These are phyloP conservation scores for Apamea monoglypha DNA, from an alignment of 2,888 invertebrate genomes.

Conservation along the genomic window DNA sequence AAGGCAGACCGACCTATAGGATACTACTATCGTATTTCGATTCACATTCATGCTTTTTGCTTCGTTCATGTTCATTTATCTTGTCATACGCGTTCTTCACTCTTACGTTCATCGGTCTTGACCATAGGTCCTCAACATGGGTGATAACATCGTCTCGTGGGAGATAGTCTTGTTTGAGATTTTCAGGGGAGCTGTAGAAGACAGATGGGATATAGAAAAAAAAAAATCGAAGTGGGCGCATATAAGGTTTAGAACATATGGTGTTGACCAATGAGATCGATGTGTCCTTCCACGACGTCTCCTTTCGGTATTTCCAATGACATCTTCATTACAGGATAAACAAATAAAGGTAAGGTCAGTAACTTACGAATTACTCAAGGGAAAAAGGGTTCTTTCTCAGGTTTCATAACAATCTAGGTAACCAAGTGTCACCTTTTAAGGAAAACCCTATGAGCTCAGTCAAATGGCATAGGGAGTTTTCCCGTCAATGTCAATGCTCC, in stretches of 20 bases:
- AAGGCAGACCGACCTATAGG: background rate
- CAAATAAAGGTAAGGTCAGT: slow-evolving; percentile 11
- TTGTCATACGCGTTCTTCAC: background rate
- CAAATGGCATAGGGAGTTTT: slow-evolving; percentile 21
- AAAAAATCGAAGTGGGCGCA: background rate
- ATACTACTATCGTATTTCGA: slow-evolving; percentile 1
- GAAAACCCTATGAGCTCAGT: slow-evolving; percentile 17
- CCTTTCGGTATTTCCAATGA: slow-evolving; percentile 1
- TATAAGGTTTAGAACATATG: background rate
- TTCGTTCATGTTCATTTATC: background rate
- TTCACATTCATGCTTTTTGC: background rate
- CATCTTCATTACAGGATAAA: slow-evolving; percentile 6
- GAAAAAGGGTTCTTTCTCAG: slow-evolving; percentile 14
- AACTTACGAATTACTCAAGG: slow-evolving; percentile 13
- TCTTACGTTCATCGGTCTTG: background rate
- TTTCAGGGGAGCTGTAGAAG: too few relatives aligned
- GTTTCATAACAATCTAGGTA: background rate
- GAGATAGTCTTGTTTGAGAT: background rate
- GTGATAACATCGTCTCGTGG: background rate
- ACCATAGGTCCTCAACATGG: background rate
- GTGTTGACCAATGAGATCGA: background rate
- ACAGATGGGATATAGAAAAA: too few relatives aligned
- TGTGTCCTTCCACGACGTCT: too few relatives aligned
- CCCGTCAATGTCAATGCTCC: background rate
- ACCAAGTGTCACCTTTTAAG: background rate